Conservation (phyloP, 2,797 vertebrate genomes). For the Tympanoctomys barrerae region DNA sequence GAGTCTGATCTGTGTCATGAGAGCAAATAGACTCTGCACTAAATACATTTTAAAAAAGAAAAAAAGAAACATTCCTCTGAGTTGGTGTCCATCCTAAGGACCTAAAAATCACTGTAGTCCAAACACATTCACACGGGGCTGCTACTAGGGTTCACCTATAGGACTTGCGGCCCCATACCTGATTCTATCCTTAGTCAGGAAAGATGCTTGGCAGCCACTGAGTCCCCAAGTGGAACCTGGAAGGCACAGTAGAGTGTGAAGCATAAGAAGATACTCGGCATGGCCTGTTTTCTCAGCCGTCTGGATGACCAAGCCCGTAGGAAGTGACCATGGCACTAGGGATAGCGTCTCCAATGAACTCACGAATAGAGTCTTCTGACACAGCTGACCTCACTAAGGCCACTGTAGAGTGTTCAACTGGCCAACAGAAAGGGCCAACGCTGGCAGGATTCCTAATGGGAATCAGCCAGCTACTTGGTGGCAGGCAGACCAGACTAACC, state of each 20-base stretch:
- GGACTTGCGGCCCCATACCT: background rate
- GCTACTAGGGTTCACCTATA: background rate
- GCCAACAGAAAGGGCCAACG: background rate
- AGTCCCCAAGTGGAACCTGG: background rate
- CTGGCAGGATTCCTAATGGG: background rate
- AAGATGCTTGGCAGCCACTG: background rate
- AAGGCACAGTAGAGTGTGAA: background rate
- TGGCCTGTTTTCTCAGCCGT: background rate
- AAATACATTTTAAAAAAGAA: too few relatives aligned
- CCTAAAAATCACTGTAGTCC: background rate
- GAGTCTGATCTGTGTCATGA: too few relatives aligned
- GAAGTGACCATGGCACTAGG: background rate
- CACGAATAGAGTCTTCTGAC: background rate
- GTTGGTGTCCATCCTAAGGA: background rate
- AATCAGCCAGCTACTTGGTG: background rate
- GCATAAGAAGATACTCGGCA: background rate
- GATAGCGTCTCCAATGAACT: background rate
- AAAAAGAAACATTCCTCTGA: background rate
- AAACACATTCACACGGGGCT: background rate
- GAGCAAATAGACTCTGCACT: too few relatives aligned
- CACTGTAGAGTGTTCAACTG: background rate
- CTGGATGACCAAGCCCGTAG: background rate
- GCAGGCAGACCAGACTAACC: background rate
- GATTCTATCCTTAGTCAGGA: background rate
- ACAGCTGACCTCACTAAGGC: background rate